A percentile compares a stretch with the other conserved stretches of the same genome.
Evolutionary conservation across 1,140 invertebrate genomes (phyloP).

Genomic region (Bacillus rossius): DNA sequence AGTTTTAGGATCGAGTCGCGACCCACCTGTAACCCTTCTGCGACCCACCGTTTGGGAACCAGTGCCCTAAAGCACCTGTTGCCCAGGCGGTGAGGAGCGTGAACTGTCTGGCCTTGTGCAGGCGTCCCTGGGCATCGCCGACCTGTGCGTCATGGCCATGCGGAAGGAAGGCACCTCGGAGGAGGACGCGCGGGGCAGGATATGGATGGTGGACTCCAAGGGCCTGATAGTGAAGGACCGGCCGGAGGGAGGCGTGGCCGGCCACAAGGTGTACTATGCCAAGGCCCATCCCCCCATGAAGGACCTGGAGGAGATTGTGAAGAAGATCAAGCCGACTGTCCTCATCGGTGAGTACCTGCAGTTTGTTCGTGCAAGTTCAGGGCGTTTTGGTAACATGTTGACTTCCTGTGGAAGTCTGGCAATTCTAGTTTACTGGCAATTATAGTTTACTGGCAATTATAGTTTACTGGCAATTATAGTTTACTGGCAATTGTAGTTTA

Average conservation of each 20-base stretch:
- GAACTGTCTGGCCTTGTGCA: slow-evolving; percentile 34
- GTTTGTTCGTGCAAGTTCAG: too few relatives aligned
- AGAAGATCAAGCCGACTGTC: slow-evolving; percentile 75
- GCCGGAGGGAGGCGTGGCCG: slow-evolving; percentile 59
- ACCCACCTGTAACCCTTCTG: too few relatives aligned
- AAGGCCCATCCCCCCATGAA: slow-evolving; percentile 75
- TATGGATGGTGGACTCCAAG: slow-evolving; percentile 87
- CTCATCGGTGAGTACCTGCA: slow-evolving; percentile 75
- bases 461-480: too few relatives aligned
- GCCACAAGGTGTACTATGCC: slow-evolving; percentile 75
- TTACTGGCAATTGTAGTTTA: too few relatives aligned
- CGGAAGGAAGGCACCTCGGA: slow-evolving; percentile 68
- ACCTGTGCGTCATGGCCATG: slow-evolving; percentile 83
- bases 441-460: too few relatives aligned
- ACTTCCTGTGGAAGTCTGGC: too few relatives aligned
- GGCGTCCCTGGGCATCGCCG: slow-evolving; percentile 85
- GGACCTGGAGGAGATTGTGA: slow-evolving; percentile 70
- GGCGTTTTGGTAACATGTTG: too few relatives aligned
- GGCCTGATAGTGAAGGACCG: slow-evolving; percentile 70
- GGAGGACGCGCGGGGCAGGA: slow-evolving; percentile 70
- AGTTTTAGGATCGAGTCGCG: too few relatives aligned
- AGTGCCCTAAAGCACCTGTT: too few relatives aligned
- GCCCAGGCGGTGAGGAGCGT: too few relatives aligned
- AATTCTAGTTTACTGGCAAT: too few relatives aligned
- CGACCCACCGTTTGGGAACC: too few relatives aligned